These are phyloP conservation scores for Antrozous pallidus DNA, from an alignment of 2,797 vertebrate species.

Conservation along the genomic window DNA sequence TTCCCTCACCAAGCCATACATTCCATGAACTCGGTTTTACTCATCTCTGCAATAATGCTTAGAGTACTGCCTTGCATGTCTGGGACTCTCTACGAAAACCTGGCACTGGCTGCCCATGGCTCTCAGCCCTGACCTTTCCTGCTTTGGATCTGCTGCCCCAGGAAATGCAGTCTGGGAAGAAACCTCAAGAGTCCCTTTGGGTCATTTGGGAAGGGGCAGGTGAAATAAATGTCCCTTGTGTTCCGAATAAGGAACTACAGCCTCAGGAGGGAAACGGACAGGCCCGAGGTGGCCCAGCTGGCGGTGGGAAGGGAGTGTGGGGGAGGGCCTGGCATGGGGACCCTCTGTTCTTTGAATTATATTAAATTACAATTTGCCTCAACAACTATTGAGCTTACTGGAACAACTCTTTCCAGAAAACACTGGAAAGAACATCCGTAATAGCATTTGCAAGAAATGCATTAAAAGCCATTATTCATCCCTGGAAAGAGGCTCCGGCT, in stretches of 20 bases:
- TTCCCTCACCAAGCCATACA: neutral
- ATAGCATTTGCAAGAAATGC: neutral
- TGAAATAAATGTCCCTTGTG: neutral
- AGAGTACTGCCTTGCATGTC: neutral
- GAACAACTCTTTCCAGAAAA: conserved; percentile 41
- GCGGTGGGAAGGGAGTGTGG: rapidly evolving
- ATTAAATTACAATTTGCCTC: neutral
- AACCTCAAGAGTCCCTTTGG: neutral
- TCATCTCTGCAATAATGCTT: neutral
- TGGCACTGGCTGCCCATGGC: neutral
- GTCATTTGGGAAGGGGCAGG: neutral
- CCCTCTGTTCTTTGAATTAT: neutral
- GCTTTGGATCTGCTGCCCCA: neutral
- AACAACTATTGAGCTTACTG: neutral
- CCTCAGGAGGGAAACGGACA: neutral
- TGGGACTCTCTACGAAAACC: neutral
- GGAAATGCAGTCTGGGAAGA: neutral
- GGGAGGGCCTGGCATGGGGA: rapidly evolving
- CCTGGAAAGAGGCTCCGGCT: neutral
- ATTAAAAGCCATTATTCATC: conserved; percentile 38
- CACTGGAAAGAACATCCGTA: conserved; percentile 1
- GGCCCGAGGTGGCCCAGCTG: neutral
- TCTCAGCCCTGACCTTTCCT: neutral
- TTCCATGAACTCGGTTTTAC: neutral
- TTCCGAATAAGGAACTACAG: neutral